Evolutionary conservation across 2,888 invertebrate species (phyloP), one percentile per base, ranked within the genome.

Genomic region (Endotricha flammealis): DNA sequence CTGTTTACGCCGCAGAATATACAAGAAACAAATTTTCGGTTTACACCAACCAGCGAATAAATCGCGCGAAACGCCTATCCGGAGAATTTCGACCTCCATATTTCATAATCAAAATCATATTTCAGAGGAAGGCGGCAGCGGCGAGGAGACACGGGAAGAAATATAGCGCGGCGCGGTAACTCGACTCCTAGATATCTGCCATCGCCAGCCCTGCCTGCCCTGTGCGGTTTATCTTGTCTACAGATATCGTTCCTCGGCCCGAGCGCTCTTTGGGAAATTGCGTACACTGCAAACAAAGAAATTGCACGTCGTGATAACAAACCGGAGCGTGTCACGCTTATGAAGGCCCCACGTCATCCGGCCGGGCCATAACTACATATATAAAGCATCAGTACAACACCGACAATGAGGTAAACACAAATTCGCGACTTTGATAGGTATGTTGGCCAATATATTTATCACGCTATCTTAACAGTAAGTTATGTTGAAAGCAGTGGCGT

Each of bases 211-310:
- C 40, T 42, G 44, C 54, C 57, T 53, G 59, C 61, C 63, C 67
- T 57, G 62, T 57, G 59, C 57, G 67, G 65, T 70, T 79, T 79
- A 78, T 80, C 75, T 73, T n/a, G n/a, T n/a, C n/a, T n/a, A n/a
- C n/a, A n/a, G n/a, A n/a, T n/a, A n/a, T n/a, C 59, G 48, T 46
- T 54, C 53, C 50, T 2, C 3, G 40, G 42, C 43, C 53, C 45
- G 57, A 48, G 50, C 56, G 60, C 73, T 68, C 66, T 75, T 74
- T 73, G 64, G 73, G 78, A 77, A 77, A 79, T 79, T 76, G 78
- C 76, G 78, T 73, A 73, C 68, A 69, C 64, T 55, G 65, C 75
- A 76, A 78, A 83, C 81, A 82, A 80, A 79, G 78, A 75, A 73
- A 82, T 75, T 72, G 71, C 75, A 64, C 63, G 64, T 58, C 59